Evolutionary conservation across 2,113 vertebrate genomes (phyloP).

Genomic region (Capreolus pygargus): DNA sequence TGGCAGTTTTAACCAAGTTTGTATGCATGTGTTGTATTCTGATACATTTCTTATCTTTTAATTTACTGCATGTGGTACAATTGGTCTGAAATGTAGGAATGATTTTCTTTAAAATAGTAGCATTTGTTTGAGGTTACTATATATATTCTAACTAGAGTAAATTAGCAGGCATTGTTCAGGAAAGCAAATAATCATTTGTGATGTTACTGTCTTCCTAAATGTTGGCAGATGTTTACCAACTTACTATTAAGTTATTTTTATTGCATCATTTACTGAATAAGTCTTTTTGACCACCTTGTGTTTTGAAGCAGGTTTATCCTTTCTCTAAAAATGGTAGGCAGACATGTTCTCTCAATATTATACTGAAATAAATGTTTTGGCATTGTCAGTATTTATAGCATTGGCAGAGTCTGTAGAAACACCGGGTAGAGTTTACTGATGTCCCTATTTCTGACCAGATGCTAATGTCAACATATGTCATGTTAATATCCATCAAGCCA

Average conservation of each 20-base stretch:
- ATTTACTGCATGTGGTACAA: not conserved
- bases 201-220: not conserved
- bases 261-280: not conserved
- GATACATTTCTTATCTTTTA: not conserved
- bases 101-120: not conserved
- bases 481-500: constrained; percentile 11
- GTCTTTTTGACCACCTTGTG: not conserved
- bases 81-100: not conserved
- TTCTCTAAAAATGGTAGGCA: constrained; percentile 33
- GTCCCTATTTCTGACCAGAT: constrained; percentile 38
- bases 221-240: constrained; percentile 14
- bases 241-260: not conserved
- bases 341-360: constrained; percentile 1
- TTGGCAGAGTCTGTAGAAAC: constrained; percentile 7
- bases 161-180: not conserved
- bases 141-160: not conserved
- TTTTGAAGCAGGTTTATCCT: constrained; percentile 7
- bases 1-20: not conserved
- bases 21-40: not conserved
- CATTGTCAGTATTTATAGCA: not conserved
- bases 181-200: not conserved
- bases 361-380: constrained; percentile 19
- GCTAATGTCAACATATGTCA: constrained; percentile 26
- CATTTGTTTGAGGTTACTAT: constrained; percentile 4
- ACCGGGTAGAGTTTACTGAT: not conserved